Evolutionary conservation across 2,113 vertebrate species (phyloP).

Genomic region (Neotragus pygmaeus): DNA sequence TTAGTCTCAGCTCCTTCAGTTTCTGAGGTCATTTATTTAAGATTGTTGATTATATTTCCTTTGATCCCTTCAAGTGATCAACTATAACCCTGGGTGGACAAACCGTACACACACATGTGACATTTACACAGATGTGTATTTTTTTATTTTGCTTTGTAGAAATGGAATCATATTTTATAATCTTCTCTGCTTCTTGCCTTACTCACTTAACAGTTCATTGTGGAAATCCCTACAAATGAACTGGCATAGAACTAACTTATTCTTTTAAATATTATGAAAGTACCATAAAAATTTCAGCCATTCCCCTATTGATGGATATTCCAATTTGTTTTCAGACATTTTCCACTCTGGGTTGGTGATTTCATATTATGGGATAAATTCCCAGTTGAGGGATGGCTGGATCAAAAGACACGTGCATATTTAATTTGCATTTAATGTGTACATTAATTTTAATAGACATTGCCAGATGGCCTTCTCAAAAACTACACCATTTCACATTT

Average conservation of each 20-base stretch:
- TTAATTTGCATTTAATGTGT: not conserved
- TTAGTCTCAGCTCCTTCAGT: not conserved
- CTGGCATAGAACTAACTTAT: not conserved
- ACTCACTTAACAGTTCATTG: not conserved
- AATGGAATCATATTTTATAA: not conserved
- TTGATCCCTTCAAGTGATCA: not conserved
- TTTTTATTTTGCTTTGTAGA: not conserved
- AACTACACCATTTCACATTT: not conserved
- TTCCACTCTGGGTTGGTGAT: not conserved
- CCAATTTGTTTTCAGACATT: constrained; percentile 20
- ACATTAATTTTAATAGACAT: constrained; percentile 26
- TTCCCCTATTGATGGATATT: not conserved
- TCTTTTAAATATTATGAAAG: constrained; percentile 1
- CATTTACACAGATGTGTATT: not conserved
- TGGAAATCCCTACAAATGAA: not conserved
- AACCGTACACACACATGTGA: not conserved
- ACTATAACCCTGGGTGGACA: not conserved
- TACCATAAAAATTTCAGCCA: not conserved
- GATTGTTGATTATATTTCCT: not conserved
- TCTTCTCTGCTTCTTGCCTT: not conserved
- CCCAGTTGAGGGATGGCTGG: not conserved
- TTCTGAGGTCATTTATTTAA: not conserved
- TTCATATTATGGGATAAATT: constrained; percentile 20
- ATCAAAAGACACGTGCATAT: constrained; percentile 14
- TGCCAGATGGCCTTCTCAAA: constrained; percentile 8